A percentile compares a stretch with the other conserved stretches of the same genome.
phyloP scores from a whole-genome alignment of 2,888 invertebrate species.

The Brassicogethes aeneus region DNA sequence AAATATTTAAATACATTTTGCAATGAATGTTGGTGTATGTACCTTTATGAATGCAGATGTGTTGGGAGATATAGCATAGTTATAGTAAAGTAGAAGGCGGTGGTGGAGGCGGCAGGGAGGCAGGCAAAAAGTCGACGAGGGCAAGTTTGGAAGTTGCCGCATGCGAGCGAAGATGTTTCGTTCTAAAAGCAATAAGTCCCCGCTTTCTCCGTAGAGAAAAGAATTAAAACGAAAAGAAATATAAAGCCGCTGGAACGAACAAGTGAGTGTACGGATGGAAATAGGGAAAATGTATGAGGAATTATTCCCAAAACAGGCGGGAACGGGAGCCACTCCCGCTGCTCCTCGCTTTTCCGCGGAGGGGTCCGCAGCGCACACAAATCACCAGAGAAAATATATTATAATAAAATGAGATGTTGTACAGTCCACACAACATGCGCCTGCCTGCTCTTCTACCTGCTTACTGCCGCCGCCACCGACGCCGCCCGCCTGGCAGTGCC shows the following conservation, averaged over 20 bases:
- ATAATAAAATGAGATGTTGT: conserved; percentile 37
- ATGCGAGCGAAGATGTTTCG: conserved; percentile 32
- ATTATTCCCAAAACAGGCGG: conserved; percentile 37
- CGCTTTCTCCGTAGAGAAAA: conserved; percentile 26
- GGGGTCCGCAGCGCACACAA: conserved; percentile 29
- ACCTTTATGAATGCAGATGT: too few relatives aligned
- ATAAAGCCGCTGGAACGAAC: not conserved
- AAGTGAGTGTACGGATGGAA: not conserved
- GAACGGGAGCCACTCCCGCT: conserved; percentile 24
- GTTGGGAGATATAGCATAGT: too few relatives aligned
- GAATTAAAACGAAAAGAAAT: conserved; percentile 19
- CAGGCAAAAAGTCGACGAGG: not conserved
- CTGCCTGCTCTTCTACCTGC: conserved; percentile 21
- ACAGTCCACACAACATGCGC: conserved; percentile 30
- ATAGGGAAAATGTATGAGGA: conserved; percentile 33
- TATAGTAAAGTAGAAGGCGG: too few relatives aligned
- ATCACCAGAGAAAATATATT: conserved; percentile 40
- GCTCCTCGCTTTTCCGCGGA: conserved; percentile 16
- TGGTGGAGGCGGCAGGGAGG: too few relatives aligned
- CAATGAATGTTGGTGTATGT: too few relatives aligned
- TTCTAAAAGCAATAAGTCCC: conserved; percentile 33
- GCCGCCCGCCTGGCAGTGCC: conserved; percentile 5
- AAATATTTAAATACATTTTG: too few relatives aligned
- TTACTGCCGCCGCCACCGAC: conserved; percentile 19
- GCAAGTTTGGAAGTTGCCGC: not conserved